These are phyloP conservation scores for Teleopsis dalmanni DNA, from an alignment of 1,140 invertebrate genomes.

Conservation along the genomic window DNA sequence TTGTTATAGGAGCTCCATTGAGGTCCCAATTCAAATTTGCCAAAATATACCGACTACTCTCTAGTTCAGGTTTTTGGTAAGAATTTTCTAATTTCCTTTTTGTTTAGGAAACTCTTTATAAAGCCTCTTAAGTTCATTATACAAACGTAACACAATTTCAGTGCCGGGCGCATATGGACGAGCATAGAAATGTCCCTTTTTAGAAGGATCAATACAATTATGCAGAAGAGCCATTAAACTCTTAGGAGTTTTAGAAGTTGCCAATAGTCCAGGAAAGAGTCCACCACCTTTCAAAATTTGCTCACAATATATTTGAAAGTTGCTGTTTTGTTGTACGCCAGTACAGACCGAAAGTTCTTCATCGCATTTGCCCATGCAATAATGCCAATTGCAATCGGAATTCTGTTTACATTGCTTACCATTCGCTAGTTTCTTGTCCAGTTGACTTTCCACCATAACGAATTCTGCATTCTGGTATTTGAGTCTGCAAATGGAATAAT, in stretches of 20 bases:
- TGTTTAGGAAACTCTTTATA: too few species aligned
- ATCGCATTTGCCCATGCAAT: conserved; percentile 32
- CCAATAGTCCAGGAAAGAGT: conserved; percentile 28
- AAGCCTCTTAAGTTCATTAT: conserved; percentile 36
- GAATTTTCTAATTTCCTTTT: too few species aligned
- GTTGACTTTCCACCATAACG: conserved; percentile 30
- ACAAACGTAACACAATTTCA: conserved; percentile 27
- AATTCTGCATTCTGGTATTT: conserved; percentile 39
- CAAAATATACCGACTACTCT: too few species aligned
- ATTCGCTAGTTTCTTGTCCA: conserved; percentile 30
- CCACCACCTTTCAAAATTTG: conserved; percentile 27
- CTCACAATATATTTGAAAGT: conserved; percentile 37
- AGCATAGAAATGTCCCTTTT: conserved; percentile 26
- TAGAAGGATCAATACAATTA: conserved; percentile 30
- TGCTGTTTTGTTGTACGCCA: conserved; percentile 36
- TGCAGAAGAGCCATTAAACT: conserved; percentile 24
- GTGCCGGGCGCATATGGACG: conserved; percentile 27
- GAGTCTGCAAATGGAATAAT: conserved; percentile 13
- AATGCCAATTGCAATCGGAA: conserved; percentile 30
- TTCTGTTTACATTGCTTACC: conserved; percentile 24
- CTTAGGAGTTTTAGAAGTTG: conserved; percentile 15
- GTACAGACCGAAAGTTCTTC: conserved; percentile 20
- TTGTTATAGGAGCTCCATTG: too few species aligned
- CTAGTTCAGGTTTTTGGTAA: too few species aligned
- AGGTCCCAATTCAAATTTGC: too few species aligned